Evolutionary conservation across 2,888 invertebrate genomes (phyloP).

Genomic region (Callosobruchus maculatus): DNA sequence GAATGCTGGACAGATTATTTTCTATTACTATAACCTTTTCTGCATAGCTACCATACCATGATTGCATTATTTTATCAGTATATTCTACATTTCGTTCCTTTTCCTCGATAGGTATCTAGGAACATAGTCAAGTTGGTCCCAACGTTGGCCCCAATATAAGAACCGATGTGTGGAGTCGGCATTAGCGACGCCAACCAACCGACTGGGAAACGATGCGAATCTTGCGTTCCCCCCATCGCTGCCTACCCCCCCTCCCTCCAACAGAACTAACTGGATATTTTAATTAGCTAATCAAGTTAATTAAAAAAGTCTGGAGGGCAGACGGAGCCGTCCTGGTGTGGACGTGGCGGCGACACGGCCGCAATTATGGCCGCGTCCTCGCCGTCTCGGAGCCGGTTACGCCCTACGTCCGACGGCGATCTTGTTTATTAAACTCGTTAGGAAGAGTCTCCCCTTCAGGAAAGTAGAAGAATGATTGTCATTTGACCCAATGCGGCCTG

Average conservation of each 20-base stretch:
- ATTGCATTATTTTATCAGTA: no score
- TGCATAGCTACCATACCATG: no score
- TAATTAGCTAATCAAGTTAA: background rate
- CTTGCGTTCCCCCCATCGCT: no score
- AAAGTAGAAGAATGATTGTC: background rate
- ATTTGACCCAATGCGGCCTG: background rate
- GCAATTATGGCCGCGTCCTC: background rate
- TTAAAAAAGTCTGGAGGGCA: background rate
- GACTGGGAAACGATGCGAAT: no score
- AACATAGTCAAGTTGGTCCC: no score
- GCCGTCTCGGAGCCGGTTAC: background rate
- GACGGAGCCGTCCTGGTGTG: background rate
- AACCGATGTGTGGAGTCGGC: no score
- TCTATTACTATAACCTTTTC: no score
- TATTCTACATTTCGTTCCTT: no score
- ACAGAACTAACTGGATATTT: background rate
- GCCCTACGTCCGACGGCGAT: background rate
- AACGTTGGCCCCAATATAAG: no score
- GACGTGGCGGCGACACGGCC: background rate
- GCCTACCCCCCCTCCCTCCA: background rate
- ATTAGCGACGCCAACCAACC: background rate
- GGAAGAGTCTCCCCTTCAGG: background rate
- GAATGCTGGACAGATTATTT: no score
- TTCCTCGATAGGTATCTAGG: no score
- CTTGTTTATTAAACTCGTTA: background rate